Conservation (phyloP, 2,797 vertebrate genomes). For the Hippocampus kuda region DNA sequence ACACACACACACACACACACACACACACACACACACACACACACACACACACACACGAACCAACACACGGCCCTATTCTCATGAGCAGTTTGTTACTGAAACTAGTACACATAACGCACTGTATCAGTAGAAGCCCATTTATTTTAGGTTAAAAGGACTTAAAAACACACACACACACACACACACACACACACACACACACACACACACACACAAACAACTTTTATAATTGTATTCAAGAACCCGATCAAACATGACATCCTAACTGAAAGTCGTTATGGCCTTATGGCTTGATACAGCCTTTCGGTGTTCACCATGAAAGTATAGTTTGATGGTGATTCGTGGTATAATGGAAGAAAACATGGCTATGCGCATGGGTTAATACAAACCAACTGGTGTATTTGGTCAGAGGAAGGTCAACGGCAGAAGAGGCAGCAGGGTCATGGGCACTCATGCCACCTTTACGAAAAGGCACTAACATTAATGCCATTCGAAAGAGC, state of each 20-base stretch:
- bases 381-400: background rate
- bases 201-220: background rate
- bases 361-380: no score
- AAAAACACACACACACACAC: no score
- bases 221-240: background rate
- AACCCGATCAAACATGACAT: background rate
- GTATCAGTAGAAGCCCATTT: background rate
- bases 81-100: background rate
- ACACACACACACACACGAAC: background rate
- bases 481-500: background rate
- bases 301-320: background rate
- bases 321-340: no score
- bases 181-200: no score
- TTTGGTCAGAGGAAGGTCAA: background rate
- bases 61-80: background rate
- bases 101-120: background rate
- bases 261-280: background rate
- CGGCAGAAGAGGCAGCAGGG: background rate
- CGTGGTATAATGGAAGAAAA: no score
- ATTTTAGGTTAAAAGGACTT: background rate
- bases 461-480: background rate
- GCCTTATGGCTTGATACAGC: background rate
- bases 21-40: no score
- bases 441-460: background rate
- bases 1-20: no score